Conservation (phyloP, 2,888 invertebrate species). For the Athetis lepigone region DNA sequence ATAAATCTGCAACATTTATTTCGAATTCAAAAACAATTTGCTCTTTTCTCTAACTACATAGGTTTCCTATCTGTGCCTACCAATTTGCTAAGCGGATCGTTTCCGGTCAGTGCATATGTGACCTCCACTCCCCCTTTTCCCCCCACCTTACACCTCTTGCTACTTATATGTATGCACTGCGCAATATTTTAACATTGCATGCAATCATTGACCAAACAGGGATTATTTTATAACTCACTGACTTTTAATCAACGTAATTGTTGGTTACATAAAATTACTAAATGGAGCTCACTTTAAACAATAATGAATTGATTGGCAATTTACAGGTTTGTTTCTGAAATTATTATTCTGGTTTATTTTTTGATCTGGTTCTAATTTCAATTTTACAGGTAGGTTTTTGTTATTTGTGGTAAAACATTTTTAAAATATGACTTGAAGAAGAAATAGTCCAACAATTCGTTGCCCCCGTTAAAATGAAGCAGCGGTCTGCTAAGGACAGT, state of each 20-base stretch:
- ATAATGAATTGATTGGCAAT: constrained; percentile 22
- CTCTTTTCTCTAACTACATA: constrained; percentile 29
- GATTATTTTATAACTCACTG: constrained; percentile 31
- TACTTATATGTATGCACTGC: constrained; percentile 12
- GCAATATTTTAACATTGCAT: constrained; percentile 21
- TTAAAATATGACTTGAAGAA: background rate
- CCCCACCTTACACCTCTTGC: constrained; percentile 26
- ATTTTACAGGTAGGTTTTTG: background rate
- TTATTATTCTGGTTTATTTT: background rate
- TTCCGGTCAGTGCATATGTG: constrained; percentile 55
- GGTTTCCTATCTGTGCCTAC: constrained; percentile 34
- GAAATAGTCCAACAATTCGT: no score
- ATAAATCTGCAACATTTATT: background rate
- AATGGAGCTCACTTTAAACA: constrained; percentile 25
- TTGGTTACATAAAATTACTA: constrained; percentile 16
- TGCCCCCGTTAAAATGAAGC: no score
- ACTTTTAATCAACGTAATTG: constrained; percentile 49
- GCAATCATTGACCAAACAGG: constrained; percentile 17
- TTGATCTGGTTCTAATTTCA: background rate
- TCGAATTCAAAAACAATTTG: constrained; percentile 5
- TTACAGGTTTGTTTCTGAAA: constrained; percentile 2
- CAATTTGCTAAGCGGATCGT: constrained; percentile 58
- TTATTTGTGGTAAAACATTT: background rate
- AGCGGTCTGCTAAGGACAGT: no score
- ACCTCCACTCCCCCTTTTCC: constrained; percentile 18